Base-by-base conservation (phyloP, 2,888 invertebrate genomes). In the Phyto melanocephala region DNA sequence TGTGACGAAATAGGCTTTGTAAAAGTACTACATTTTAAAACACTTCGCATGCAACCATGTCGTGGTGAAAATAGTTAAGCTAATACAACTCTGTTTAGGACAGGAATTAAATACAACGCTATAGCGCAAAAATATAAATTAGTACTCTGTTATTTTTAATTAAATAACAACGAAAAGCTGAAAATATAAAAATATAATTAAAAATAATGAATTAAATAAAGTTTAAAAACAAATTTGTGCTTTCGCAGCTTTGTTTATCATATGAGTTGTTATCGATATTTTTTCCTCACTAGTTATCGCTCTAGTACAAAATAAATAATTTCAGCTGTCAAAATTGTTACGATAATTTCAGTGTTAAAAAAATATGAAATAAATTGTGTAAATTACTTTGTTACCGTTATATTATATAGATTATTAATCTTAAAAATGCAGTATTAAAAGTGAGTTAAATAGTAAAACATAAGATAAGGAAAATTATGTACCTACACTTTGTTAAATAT, bases 381-480 rank as follows among this genome's bases (percentile, higher is more conserved):
- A 58, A 56, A 50, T 15, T 35, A 45, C 37, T 37, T 54, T 60
- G 1, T 50, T 67, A 56, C n/a, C 28, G 56, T 50, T 79, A 65
- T 54, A 42, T 7, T 45, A 10, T 15, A 24, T 17, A 35, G 2
- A 17, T 74, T 35, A 42, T 37, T 24, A 11, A 40, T 13, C 22
- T 62, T 28, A 17, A 72, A 71, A 54, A 81, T 72, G 76, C 45
- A 42, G 20, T 20, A 33, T 47, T 72, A 56, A 77, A 77, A 13
- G 75, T 81, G 47, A 81, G 81, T 81, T 13, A 15, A 20, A n/a
- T 28, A 28, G 3, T 28, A 5, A 28, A 3, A 28, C 6, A 28
- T 6, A 28, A 5, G 6, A 28, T 5, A 5, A 28, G 3, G n/a
- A n/a, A n/a, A n/a, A 6, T 2, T 33, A 2, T 52, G 40, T 42